Conservation (phyloP, 2,113 vertebrate species). For the Odontophorus gujanensis region DNA sequence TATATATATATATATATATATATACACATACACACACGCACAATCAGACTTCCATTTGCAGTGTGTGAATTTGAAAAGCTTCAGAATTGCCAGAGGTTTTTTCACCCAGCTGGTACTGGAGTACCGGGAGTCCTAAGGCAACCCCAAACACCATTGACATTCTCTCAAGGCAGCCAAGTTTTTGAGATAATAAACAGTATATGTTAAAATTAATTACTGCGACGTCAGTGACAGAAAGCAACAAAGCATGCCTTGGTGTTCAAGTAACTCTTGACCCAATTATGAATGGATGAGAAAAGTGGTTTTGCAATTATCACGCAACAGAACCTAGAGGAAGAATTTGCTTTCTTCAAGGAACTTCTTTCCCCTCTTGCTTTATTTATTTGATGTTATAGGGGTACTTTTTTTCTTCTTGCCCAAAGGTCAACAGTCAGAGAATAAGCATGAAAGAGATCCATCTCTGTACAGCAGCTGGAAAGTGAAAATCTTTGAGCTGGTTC, state of each 20-base stretch:
- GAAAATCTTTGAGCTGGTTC: not conserved
- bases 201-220: not conserved
- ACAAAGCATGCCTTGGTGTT: not conserved
- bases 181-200: not conserved
- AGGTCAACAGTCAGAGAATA: conserved; percentile 33
- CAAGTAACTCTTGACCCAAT: not conserved
- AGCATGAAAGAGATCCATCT: conserved; percentile 15
- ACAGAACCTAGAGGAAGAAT: conserved; percentile 6
- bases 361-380: not conserved
- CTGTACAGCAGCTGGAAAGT: not conserved
- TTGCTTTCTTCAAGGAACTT: conserved; percentile 16
- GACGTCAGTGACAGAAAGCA: not conserved
- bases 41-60: not conserved
- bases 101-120: not conserved
- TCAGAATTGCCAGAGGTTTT: not conserved
- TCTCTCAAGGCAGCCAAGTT: not conserved
- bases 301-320: not conserved
- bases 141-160: not conserved
- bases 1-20: too few species aligned
- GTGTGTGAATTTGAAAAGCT: fast-evolving
- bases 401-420: not conserved
- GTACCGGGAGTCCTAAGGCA: not conserved
- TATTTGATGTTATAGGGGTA: conserved; percentile 20
- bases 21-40: too few species aligned
- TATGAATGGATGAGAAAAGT: not conserved